Evolutionary conservation across 2,888 invertebrate species (phyloP).

Genomic region (Dryococelus australis): DNA sequence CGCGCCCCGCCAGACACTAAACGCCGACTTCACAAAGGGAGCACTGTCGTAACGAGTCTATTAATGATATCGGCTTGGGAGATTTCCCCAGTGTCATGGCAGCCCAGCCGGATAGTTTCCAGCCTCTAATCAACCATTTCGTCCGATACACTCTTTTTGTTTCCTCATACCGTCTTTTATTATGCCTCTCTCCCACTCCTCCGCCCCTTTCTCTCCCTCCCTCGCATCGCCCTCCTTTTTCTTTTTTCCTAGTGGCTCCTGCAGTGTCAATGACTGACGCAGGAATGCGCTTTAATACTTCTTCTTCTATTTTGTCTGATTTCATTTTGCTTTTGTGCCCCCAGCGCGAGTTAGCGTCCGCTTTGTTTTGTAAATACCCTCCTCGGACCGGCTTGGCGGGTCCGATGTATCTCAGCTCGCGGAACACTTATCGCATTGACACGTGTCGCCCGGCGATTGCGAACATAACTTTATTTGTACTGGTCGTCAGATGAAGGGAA

Average conservation of each 20-base stretch:
- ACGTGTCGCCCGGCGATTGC: too few species aligned
- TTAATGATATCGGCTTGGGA: slow-evolving; percentile 8
- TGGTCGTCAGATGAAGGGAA: too few species aligned
- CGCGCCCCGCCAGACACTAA: background rate
- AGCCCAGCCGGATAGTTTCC: background rate
- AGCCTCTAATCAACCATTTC: slow-evolving; percentile 8
- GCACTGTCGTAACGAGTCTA: slow-evolving; percentile 3
- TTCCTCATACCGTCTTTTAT: background rate
- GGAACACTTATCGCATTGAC: too few species aligned
- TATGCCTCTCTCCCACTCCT: background rate
- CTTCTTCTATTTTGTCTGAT: background rate
- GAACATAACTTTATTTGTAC: too few species aligned
- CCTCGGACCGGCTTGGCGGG: too few species aligned
- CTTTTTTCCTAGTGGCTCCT: background rate
- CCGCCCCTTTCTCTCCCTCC: background rate
- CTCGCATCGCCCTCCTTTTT: background rate
- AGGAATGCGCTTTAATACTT: slow-evolving; percentile 4
- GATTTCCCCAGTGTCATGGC: slow-evolving; percentile 10
- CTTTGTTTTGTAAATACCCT: background rate
- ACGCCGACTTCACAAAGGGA: background rate
- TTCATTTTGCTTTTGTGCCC: background rate
- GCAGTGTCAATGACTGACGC: slow-evolving; percentile 2
- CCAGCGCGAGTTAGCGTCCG: background rate
- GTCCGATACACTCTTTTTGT: slow-evolving; percentile 1
- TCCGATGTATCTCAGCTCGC: too few species aligned